Conservation (phyloP, 2,888 invertebrate genomes). For the Automeris io region DNA sequence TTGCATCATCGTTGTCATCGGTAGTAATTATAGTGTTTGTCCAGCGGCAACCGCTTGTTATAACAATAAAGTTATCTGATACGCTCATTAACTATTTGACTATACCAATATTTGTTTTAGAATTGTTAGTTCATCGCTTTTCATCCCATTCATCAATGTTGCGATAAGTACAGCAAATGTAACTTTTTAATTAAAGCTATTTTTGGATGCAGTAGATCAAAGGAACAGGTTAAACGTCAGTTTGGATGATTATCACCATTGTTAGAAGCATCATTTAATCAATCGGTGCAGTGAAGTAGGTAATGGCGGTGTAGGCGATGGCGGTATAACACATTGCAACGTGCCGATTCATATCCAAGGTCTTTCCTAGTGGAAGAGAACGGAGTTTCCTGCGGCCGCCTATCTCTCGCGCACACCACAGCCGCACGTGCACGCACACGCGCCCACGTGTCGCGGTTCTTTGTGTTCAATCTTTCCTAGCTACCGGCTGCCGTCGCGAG, state of each 20-base stretch:
- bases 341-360: conserved; percentile 76
- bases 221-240: too few relatives aligned
- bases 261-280: conserved; percentile 56
- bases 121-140: conserved; percentile 24
- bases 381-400: conserved; percentile 77
- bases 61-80: conserved; percentile 60
- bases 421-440: conserved; percentile 66
- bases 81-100: conserved; percentile 49
- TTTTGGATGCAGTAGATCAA: too few relatives aligned
- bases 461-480: conserved; percentile 71
- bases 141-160: conserved; percentile 21
- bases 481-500: conserved; percentile 70
- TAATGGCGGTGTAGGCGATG: conserved; percentile 71
- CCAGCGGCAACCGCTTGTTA: conserved; percentile 45
- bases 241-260: too few relatives aligned
- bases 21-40: conserved; percentile 54
- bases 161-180: conserved; percentile 20
- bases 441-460: conserved; percentile 68
- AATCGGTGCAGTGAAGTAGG: conserved; percentile 59
- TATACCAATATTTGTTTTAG: conserved; percentile 36
- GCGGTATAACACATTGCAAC: conserved; percentile 75
- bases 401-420: conserved; percentile 71
- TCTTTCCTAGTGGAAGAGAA: conserved; percentile 79
- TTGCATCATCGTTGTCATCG: conserved; percentile 60
- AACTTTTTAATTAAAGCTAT: conserved; percentile 22